These are phyloP conservation scores for Drosophila kanapiae DNA, from an alignment of 1,140 invertebrate species.

Conservation along the genomic window DNA sequence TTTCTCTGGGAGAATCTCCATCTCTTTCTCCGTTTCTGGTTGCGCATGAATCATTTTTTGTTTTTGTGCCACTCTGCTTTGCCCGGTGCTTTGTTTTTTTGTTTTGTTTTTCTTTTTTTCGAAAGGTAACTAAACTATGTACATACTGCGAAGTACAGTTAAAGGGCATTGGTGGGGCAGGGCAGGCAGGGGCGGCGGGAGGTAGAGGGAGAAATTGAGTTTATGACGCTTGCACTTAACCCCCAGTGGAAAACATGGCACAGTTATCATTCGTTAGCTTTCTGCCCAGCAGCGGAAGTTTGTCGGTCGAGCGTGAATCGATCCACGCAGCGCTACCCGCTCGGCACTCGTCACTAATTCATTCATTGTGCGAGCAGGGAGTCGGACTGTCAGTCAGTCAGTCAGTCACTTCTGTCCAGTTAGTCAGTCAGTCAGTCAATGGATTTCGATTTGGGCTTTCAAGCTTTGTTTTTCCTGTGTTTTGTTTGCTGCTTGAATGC, in stretches of 20 bases:
- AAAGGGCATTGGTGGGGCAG: constrained; percentile 54
- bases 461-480: constrained; percentile 16
- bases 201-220: constrained; percentile 60
- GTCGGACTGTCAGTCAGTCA: constrained; percentile 7
- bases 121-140: constrained; percentile 78
- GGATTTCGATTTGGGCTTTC: constrained; percentile 25
- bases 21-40: constrained; percentile 47
- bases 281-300: constrained; percentile 38
- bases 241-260: constrained; percentile 64
- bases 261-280: constrained; percentile 64
- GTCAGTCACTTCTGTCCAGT: constrained; percentile 11
- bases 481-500: constrained; percentile 73
- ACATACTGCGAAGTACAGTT: constrained; percentile 66
- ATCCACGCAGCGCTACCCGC: constrained; percentile 33
- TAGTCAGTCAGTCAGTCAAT: constrained; percentile 17
- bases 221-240: constrained; percentile 80
- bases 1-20: constrained; percentile 14
- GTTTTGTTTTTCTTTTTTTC: constrained; percentile 20
- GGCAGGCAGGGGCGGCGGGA: constrained; percentile 6
- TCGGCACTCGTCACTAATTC: constrained; percentile 39
- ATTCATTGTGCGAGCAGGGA: constrained; percentile 27
- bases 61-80: constrained; percentile 48
- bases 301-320: constrained; percentile 46
- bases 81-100: constrained; percentile 24
- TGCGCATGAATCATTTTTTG: constrained; percentile 77